phyloP scores from a whole-genome alignment of 2,888 invertebrate species.

The Ametastegia equiseti region DNA sequence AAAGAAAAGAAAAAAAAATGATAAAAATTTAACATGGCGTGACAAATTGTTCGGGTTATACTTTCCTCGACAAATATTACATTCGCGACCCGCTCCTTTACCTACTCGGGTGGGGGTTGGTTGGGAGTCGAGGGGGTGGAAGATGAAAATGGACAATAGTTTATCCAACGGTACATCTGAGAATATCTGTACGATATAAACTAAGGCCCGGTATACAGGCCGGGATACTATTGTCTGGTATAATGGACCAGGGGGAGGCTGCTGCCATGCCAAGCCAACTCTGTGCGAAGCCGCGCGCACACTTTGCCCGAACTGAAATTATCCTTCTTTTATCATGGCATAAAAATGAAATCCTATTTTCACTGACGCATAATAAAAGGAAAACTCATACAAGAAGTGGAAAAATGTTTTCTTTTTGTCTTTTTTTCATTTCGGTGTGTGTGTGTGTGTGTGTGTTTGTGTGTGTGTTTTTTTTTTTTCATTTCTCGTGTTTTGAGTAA shows the following conservation, averaged over 20 bases:
- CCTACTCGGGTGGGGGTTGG: not conserved
- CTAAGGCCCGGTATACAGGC: not conserved
- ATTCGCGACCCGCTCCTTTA: not conserved
- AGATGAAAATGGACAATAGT: conserved; percentile 18
- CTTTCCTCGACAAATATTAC: conserved; percentile 21
- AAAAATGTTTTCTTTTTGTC: too few species aligned
- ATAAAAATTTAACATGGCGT: conserved; percentile 60
- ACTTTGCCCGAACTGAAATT: conserved; percentile 15
- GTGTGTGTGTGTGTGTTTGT: too few species aligned
- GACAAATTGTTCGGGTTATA: conserved; percentile 62
- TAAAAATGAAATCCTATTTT: conserved; percentile 28
- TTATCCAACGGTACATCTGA: conserved; percentile 12
- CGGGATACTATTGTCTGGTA: conserved; percentile 54
- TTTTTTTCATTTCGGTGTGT: too few species aligned
- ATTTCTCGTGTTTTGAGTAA: too few species aligned
- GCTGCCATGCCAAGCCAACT: not conserved
- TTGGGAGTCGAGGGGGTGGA: not conserved
- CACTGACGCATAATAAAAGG: conserved; percentile 47
- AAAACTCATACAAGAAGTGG: conserved; percentile 8
- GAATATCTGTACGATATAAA: conserved; percentile 15
- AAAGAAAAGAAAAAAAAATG: not conserved
- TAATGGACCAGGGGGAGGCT: not conserved
- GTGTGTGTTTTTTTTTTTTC: too few species aligned
- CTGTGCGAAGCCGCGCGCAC: not conserved
- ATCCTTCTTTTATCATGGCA: not conserved